These are phyloP conservation scores for Euphonia xanthogaster DNA, from an alignment of 2,797 vertebrate genomes.

Conservation along the genomic window DNA sequence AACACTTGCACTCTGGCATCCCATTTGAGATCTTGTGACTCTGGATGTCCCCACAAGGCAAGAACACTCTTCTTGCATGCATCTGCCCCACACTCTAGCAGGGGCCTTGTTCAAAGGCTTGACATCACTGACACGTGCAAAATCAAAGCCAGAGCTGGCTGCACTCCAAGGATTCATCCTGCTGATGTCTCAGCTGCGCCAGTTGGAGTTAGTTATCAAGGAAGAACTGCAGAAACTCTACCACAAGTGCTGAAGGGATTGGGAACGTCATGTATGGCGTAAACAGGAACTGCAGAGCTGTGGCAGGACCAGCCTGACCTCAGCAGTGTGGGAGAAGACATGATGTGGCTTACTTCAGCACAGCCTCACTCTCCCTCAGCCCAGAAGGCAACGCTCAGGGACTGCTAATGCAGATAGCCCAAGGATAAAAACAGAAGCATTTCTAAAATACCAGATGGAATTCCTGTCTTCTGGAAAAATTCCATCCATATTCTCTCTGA, in stretches of 20 bases:
- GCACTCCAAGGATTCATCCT: background rate
- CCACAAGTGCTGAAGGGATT: background rate
- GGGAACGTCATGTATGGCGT: background rate
- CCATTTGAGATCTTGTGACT: constrained; percentile 2
- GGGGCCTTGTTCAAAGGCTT: background rate
- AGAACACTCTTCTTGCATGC: background rate
- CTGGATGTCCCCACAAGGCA: background rate
- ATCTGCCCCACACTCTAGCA: fast-evolving
- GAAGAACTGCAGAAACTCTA: background rate
- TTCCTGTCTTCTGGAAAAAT: background rate
- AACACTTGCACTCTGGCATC: background rate
- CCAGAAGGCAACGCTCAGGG: fast-evolving
- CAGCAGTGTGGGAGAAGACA: background rate
- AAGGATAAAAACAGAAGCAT: background rate
- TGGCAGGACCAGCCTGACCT: background rate
- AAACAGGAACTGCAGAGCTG: background rate
- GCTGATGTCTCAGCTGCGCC: background rate
- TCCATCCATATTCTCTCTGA: background rate
- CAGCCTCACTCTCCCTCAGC: background rate
- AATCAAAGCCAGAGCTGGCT: constrained; percentile 39
- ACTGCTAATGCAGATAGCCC: background rate
- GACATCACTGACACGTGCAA: background rate
- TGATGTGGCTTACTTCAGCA: background rate
- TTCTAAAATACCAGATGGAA: background rate
- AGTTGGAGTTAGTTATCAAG: constrained; percentile 12